These are phyloP conservation scores for Cranoglanis bouderius DNA, from an alignment of 2,113 vertebrate genomes.

Conservation along the genomic window DNA sequence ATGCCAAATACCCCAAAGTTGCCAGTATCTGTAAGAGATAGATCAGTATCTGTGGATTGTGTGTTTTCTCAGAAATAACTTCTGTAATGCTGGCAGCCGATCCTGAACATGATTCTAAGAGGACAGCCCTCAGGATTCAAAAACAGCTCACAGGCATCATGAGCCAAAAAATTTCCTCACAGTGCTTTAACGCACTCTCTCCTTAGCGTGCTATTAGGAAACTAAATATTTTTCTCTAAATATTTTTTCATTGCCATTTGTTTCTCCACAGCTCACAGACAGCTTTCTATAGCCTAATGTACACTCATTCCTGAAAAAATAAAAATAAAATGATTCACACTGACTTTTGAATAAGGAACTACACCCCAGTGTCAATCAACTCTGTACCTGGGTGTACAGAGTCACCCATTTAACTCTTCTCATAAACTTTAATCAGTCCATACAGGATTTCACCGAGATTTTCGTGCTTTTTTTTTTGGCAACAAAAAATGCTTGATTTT, in stretches of 20 bases:
- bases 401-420: not conserved
- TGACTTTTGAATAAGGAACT: not conserved
- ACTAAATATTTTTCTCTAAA: not conserved
- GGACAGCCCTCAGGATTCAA: not conserved
- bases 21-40: not conserved
- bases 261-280: not conserved
- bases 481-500: no score
- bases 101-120: not conserved
- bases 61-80: slow-evolving; percentile 12
- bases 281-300: not conserved
- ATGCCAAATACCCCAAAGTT: not conserved
- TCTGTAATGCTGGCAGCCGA: not conserved
- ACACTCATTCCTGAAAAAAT: not conserved
- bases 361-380: not conserved
- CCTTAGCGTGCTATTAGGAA: not conserved
- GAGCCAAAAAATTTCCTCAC: not conserved
- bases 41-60: no score
- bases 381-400: not conserved
- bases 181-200: not conserved
- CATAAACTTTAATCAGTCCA: not conserved
- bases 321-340: not conserved
- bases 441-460: no score
- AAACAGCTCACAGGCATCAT: not conserved
- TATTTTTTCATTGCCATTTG: not conserved
- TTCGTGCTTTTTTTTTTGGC: no score